Evolutionary conservation across 2,888 invertebrate genomes (phyloP), one percentile per base, ranked within the genome.

Genomic region (Conistra vaccinii): DNA sequence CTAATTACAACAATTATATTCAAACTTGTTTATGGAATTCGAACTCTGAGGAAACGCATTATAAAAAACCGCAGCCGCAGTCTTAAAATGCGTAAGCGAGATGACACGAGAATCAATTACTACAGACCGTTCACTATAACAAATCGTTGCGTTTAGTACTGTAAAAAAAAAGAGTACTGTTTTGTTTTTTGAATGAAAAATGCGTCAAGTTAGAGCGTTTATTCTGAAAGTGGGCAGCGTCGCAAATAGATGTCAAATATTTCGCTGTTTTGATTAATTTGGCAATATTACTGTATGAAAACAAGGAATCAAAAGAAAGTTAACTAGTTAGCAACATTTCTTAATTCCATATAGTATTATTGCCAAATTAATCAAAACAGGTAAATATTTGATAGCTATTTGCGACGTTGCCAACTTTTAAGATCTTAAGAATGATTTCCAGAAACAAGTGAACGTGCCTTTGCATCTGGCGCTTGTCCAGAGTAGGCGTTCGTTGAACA

Each of bases 1-100:
- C 86, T 89, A 89, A 89, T 45, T 57, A 45, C 14, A 62, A 79
- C 48, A 0, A n/a, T 20, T 62, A 63, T 63, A 51, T 77, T 77
- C 42, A 48, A 20, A 62, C 55, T 77, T 55, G 80, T 62, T 79
- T 79, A 3, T 72, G 3, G 23, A 20, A 14, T 32, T 60, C 14
- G 17, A 42, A 73, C 23, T 60, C 12, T 0, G 26, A 17, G 20
- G n/a, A 51, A 32, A 7, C 9, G 1, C 55, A 32, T 23, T 26
- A 35, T 17, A 23, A 6, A 20, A 42, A 14, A 42, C 42, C 12
- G 23, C 29, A 57, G 23, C 1, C 14, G 39, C 35, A 10, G 20
- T 73, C 20, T 32, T 39, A 72, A 39, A 48, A 73, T 6, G 17
- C 0, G 73, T 1, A 23, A 73, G n/a, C 14, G 58, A 48, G 20